phyloP scores from a whole-genome alignment of 2,797 vertebrate species.

The Bryconaethiops microstoma region DNA sequence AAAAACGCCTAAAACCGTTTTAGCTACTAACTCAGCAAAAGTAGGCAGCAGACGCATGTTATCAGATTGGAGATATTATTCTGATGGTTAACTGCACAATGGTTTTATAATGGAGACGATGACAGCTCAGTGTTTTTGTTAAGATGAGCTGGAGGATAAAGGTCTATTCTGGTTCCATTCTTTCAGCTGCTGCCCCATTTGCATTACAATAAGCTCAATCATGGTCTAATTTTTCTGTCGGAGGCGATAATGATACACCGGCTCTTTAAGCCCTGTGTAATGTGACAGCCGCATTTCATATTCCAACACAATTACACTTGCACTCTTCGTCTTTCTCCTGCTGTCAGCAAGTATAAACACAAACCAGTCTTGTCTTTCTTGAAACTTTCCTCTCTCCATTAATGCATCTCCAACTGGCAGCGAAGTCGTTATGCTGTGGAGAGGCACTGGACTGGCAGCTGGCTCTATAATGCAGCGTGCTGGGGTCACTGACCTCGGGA shows the following conservation, averaged over 20 bases:
- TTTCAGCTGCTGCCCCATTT: slow-evolving; percentile 50
- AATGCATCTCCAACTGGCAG: slow-evolving; percentile 41
- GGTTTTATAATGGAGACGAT: slow-evolving; percentile 56
- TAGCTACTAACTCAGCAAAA: slow-evolving; percentile 26
- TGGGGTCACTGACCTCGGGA: slow-evolving; percentile 55
- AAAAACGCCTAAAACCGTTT: slow-evolving; percentile 42
- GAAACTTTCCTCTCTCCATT: slow-evolving; percentile 40
- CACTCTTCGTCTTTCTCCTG: slow-evolving; percentile 31
- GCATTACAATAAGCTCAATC: slow-evolving; percentile 64
- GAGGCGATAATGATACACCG: slow-evolving; percentile 58
- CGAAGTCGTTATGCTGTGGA: slow-evolving; percentile 31
- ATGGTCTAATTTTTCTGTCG: slow-evolving; percentile 59
- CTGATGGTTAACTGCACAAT: slow-evolving; percentile 49
- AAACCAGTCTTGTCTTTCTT: slow-evolving; percentile 32
- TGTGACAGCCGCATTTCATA: slow-evolving; percentile 59
- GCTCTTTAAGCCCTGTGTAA: slow-evolving; percentile 50
- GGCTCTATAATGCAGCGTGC: slow-evolving; percentile 48
- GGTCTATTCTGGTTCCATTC: slow-evolving; percentile 56
- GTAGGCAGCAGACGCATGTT: slow-evolving; percentile 26
- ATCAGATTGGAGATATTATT: slow-evolving; percentile 57
- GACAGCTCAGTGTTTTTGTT: slow-evolving; percentile 59
- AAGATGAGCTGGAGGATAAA: slow-evolving; percentile 57
- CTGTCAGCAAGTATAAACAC: slow-evolving; percentile 50
- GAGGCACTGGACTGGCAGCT: slow-evolving; percentile 57
- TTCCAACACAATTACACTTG: slow-evolving; percentile 40